Conservation (phyloP, 2,888 invertebrate species). For the Archips xylosteana region DNA sequence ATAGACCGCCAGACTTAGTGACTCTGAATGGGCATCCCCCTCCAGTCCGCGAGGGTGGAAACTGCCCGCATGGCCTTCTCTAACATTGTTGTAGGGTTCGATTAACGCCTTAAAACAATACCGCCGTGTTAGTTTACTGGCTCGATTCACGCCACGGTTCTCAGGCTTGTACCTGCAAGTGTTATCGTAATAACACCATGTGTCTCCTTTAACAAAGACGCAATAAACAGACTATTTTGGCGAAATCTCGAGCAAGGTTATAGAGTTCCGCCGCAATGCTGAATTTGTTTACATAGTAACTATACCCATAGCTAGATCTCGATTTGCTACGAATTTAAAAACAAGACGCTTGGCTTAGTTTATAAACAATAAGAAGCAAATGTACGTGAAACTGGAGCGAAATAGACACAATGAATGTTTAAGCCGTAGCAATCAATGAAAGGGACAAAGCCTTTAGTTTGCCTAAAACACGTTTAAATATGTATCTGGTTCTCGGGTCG, state of each 20-base stretch:
- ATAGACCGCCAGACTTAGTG: constrained; percentile 48
- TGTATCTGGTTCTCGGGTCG: constrained; percentile 28
- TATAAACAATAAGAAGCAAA: constrained; percentile 9
- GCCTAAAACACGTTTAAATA: constrained; percentile 38
- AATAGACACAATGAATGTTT: constrained; percentile 15
- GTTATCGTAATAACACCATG: constrained; percentile 24
- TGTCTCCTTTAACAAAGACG: constrained; percentile 3
- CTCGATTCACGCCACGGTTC: constrained; percentile 15
- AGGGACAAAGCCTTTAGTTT: constrained; percentile 13
- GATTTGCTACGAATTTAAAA: constrained; percentile 10
- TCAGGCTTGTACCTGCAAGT: constrained; percentile 22
- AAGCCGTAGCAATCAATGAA: constrained; percentile 18
- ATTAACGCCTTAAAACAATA: constrained; percentile 29
- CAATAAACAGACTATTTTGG: constrained; percentile 15
- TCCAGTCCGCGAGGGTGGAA: constrained; percentile 37
- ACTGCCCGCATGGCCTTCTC: constrained; percentile 33
- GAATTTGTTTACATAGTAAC: constrained; percentile 7
- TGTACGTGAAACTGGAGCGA: constrained; percentile 11
- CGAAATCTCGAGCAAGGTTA: constrained; percentile 26
- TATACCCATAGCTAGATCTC: background rate
- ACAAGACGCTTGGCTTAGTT: background rate
- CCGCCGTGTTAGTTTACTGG: constrained; percentile 5
- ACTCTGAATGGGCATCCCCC: constrained; percentile 45
- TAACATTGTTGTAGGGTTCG: constrained; percentile 28
- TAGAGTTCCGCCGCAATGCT: constrained; percentile 13